Base-by-base conservation (phyloP, 2,797 vertebrate genomes). In the Lepidocolaptes lacrymiger region DNA sequence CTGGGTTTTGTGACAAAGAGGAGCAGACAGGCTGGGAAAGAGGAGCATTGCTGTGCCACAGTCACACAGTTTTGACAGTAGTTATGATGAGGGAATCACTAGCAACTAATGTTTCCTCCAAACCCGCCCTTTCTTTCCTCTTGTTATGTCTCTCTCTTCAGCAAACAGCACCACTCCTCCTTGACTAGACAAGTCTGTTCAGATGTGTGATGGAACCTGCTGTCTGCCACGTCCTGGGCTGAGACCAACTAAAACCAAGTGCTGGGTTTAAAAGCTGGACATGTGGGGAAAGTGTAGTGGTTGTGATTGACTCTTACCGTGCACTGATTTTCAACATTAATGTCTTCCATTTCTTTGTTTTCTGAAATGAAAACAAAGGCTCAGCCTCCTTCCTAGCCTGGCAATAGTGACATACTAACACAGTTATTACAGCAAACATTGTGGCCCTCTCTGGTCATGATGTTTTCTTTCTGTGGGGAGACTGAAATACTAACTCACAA, bases 381-480 rank as follows among this genome's bases (percentile, higher is more conserved):
- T 85, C 49, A 85, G 52, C 89, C 86, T 89, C 79, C 62, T 82
- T 96, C 37, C 62, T 93, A 73, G 78, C 81, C 51, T 15, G 34
- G 92, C 85, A 71, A 19, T 78, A 79, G 76, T 91, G 94, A 93
- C 96, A 95, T 71, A 95, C 95, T 95, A 92, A 96, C 95, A 97
- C 96, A 94, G 96, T 97, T 95, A 97, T 87, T 96, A 79, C 79
- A 90, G 90, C 91, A 96, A 96, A 94, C 68, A 16, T 91, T 76
- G 90, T 73, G 92, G 95, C 71, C 78, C 75, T 96, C 68, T 85
- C 94, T 92, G 75, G 79, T 75, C 76, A 28, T 58, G 79, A 75
- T 94, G 85, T 95, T 91, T 95, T 95, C 95, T 95, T 95, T 97
- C 80, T 97, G 97, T 96, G 97, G 96, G 96, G 96, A 97, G 96